Evolutionary conservation across 1,140 invertebrate species (phyloP).

Genomic region (Bursaphelenchus mucronatus): DNA sequence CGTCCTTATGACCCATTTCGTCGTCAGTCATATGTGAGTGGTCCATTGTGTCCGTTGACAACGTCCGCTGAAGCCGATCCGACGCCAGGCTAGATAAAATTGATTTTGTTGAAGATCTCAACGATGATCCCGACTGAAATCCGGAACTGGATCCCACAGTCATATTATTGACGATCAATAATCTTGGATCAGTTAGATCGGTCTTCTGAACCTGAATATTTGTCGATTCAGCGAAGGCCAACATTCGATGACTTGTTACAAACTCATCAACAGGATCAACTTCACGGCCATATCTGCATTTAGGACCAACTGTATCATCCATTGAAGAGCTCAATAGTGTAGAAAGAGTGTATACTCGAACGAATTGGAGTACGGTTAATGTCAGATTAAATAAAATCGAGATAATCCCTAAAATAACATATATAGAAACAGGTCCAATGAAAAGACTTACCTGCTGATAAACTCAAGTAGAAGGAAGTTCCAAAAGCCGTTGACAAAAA

Average conservation of each 20-base stretch:
- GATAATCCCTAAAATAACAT: slow-evolving; percentile 47
- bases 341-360: slow-evolving; percentile 54
- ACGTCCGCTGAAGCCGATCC: no score
- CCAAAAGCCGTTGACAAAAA: slow-evolving; percentile 39
- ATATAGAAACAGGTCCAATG: slow-evolving; percentile 16
- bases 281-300: slow-evolving; percentile 23
- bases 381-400: slow-evolving; percentile 41
- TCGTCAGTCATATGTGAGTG: no score
- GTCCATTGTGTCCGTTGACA: no score
- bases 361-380: slow-evolving; percentile 47
- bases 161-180: neutral
- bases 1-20: no score
- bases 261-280: slow-evolving; percentile 13
- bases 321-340: slow-evolving; percentile 49
- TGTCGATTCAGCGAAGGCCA: neutral
- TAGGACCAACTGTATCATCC: slow-evolving; percentile 49
- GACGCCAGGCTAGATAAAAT: no score
- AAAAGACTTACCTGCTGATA: slow-evolving; percentile 45
- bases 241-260: neutral
- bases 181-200: neutral
- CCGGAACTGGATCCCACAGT: neutral
- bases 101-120: neutral
- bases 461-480: slow-evolving; percentile 52
- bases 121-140: neutral
- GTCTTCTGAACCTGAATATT: neutral